A percentile compares a stretch with the other conserved stretches of the same genome.
phyloP scores from a whole-genome alignment of 2,113 vertebrate genomes.

The Crotalus viridis region DNA sequence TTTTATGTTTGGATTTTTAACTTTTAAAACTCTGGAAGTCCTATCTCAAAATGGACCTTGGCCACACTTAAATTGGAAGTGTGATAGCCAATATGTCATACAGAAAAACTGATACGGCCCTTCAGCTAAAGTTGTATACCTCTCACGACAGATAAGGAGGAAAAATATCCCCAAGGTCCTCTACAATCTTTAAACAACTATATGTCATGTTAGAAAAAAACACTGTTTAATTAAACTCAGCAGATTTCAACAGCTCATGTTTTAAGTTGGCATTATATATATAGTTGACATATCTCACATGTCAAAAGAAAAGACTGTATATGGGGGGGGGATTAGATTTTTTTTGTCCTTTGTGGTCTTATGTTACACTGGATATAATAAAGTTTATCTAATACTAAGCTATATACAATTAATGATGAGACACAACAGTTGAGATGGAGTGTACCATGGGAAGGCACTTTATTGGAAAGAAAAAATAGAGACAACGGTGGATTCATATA shows the following conservation, averaged over 20 bases:
- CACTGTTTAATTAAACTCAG: conserved; percentile 5
- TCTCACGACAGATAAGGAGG: neutral
- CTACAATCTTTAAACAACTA: neutral
- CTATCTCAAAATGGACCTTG: neutral
- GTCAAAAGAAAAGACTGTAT: neutral
- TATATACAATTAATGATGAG: neutral
- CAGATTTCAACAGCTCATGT: neutral
- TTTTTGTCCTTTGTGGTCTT: neutral
- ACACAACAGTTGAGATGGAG: neutral
- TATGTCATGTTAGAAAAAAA: neutral
- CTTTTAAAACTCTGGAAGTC: neutral
- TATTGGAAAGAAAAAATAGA: neutral
- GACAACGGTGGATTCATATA: neutral
- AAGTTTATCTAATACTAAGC: neutral
- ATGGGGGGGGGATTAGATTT: neutral
- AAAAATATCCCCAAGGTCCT: neutral
- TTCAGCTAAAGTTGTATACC: neutral
- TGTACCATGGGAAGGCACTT: neutral
- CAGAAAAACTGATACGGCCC: neutral
- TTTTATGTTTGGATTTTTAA: neutral
- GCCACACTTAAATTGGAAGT: neutral
- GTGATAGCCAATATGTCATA: neutral
- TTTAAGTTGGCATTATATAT: fast-evolving
- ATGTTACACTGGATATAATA: neutral
- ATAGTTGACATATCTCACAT: neutral